A percentile compares a stretch with the other conserved stretches of the same genome.
phyloP scores from a whole-genome alignment of 2,888 invertebrate genomes.

The Eupithecia subfuscata region DNA sequence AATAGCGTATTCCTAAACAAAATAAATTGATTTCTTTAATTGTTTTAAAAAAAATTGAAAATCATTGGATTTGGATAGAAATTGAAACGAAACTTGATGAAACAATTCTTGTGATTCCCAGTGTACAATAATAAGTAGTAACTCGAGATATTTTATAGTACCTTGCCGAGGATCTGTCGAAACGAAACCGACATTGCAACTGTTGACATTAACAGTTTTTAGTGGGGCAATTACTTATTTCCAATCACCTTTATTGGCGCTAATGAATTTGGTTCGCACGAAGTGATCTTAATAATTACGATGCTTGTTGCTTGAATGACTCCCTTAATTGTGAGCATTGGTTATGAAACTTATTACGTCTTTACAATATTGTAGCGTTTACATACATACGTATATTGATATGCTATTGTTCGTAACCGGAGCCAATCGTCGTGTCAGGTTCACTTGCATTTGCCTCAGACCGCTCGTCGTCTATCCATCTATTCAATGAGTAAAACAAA shows the following conservation, averaged over 20 bases:
- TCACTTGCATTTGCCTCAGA: constrained; percentile 32
- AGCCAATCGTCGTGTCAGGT: neutral
- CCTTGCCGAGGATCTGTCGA: constrained; percentile 25
- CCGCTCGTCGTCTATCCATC: constrained; percentile 47
- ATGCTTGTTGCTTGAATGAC: constrained; percentile 19
- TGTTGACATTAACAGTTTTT: constrained; percentile 51
- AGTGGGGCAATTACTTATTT: constrained; percentile 52
- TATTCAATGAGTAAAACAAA: constrained; percentile 41
- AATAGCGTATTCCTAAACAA: too few species aligned
- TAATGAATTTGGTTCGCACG: constrained; percentile 60
- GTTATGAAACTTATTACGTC: constrained; percentile 8
- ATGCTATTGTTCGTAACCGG: neutral
- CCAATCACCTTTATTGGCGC: constrained; percentile 48
- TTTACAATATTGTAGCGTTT: neutral
- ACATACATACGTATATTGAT: neutral
- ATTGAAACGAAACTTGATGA: neutral
- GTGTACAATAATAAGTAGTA: neutral
- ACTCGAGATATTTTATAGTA: neutral
- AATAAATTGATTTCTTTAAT: too few species aligned
- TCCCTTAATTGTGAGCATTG: constrained; percentile 6
- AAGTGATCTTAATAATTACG: constrained; percentile 43
- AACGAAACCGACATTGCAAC: constrained; percentile 30
- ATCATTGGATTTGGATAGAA: too few species aligned
- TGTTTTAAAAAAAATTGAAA: too few species aligned
- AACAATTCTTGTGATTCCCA: neutral